phyloP scores from a whole-genome alignment of 2,113 vertebrate species.

The Trochalopteron elliotii region DNA sequence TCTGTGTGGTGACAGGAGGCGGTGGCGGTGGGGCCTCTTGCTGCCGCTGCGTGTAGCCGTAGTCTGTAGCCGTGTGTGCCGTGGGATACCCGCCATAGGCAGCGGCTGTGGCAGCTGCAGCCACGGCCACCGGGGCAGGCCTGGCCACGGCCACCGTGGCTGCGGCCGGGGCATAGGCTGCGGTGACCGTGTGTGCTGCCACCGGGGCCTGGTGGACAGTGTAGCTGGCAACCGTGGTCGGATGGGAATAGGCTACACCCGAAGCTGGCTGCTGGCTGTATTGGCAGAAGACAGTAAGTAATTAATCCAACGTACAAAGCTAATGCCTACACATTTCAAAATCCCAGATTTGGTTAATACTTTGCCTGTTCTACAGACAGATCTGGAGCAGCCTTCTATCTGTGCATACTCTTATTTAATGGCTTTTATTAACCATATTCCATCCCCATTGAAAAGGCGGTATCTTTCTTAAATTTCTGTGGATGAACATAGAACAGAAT shows the following conservation, averaged over 20 bases:
- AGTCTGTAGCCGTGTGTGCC: constrained; percentile 88
- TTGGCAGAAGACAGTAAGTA: constrained; percentile 16
- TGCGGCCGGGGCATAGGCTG: constrained; percentile 91
- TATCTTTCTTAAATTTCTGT: neutral
- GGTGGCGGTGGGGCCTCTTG: constrained; percentile 95
- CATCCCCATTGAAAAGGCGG: neutral
- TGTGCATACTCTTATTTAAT: neutral
- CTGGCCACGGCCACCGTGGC: constrained; percentile 91
- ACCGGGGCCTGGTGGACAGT: constrained; percentile 97
- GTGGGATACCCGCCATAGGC: constrained; percentile 95
- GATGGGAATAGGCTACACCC: constrained; percentile 97
- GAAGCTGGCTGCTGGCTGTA: constrained; percentile 92
- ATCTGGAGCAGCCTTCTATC: neutral
- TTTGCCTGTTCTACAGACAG: neutral
- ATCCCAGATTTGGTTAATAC: neutral
- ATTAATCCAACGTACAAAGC: neutral
- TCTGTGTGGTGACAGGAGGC: constrained; percentile 94
- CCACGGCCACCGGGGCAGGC: constrained; percentile 89
- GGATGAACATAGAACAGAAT: neutral
- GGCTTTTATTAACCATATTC: neutral
- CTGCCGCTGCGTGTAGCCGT: constrained; percentile 92
- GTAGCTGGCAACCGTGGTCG: constrained; percentile 98
- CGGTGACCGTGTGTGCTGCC: constrained; percentile 92
- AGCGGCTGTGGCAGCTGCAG: constrained; percentile 89
- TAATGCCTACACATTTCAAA: neutral